phyloP scores from a whole-genome alignment of 2,888 invertebrate species.

The Nezara viridula region DNA sequence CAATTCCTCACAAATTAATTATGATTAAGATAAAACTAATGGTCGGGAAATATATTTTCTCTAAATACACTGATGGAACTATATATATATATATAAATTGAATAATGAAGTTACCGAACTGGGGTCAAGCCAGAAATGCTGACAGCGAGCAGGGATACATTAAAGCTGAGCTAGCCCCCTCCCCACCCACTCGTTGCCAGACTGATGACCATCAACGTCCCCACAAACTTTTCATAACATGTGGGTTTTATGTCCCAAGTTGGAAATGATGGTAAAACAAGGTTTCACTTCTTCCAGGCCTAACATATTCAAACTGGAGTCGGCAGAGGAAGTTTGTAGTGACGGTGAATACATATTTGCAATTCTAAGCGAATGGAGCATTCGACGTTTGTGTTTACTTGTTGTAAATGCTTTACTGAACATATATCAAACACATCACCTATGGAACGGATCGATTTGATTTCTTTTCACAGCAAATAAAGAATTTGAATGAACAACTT shows the following conservation, averaged over 20 bases:
- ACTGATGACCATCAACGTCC: neutral
- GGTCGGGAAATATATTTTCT: no score
- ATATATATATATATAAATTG: no score
- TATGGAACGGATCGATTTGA: neutral
- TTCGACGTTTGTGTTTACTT: slow-evolving; percentile 22
- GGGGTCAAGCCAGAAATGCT: neutral
- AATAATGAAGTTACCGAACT: no score
- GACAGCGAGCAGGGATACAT: neutral
- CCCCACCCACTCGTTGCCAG: neutral
- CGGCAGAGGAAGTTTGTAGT: neutral
- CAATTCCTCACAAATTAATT: no score
- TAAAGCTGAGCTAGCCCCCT: no score
- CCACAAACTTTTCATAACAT: slow-evolving; percentile 23
- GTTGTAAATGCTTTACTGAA: slow-evolving; percentile 13
- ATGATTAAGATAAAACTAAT: no score
- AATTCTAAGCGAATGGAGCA: slow-evolving; percentile 11
- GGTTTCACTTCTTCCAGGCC: neutral
- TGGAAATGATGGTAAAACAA: slow-evolving; percentile 10
- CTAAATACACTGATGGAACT: no score
- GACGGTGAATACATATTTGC: slow-evolving; percentile 33
- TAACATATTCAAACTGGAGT: slow-evolving; percentile 23
- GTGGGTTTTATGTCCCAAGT: slow-evolving; percentile 31
- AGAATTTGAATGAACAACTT: neutral
- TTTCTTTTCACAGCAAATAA: neutral
- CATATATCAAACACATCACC: slow-evolving; percentile 17